Evolutionary conservation across 2,888 invertebrate genomes (phyloP), one percentile per base, ranked within the genome.

Genomic region (Arrhopalites spinosus): DNA sequence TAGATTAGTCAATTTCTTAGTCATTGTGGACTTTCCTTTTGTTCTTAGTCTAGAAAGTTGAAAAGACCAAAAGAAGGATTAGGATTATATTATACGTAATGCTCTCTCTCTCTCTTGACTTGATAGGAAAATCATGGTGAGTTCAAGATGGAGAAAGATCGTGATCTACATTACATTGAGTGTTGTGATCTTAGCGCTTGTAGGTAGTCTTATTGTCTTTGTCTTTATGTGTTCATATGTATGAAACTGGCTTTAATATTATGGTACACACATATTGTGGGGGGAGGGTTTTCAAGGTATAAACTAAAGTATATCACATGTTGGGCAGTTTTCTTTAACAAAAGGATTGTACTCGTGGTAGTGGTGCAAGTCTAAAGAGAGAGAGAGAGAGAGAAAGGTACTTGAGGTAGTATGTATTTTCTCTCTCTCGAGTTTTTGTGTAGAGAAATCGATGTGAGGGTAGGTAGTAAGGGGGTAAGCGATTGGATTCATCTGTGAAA

Each of bases 401-500:
- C 36, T 36, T 36, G 36, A 36, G 36, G 36, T 36, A 36, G 36
- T n/a, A n/a, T n/a, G n/a, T n/a, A n/a, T n/a, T 36, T 36, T 36
- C 36, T 11, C 11, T 25, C 25, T 59, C 25, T 59, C 25, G 59
- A n/a, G 53, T 53, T 17, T 25, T 23, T 1, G 23, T 25, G 59
- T 23, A 25, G 20, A 59, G 25, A 59, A 59, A 59, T 59, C 59
- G 59, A 59, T 59, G 13, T 59, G 27, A 27, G 17, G 7, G 45
- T 45, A 67, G 67, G 13, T 20, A 45, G 25, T 17, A n/a, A 50
- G 7, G 47, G 29, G 25, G 20, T 47, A 50, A 50, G 50, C 25
- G 68, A 68, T 50, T 47, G 50, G 50, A 68, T 50, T 68, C 68
- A 68, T 50, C 68, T 68, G 50, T 50, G 68, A 68, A 47, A 68